Conservation (phyloP, 2,888 invertebrate species). For the Myopa tessellatipennis region DNA sequence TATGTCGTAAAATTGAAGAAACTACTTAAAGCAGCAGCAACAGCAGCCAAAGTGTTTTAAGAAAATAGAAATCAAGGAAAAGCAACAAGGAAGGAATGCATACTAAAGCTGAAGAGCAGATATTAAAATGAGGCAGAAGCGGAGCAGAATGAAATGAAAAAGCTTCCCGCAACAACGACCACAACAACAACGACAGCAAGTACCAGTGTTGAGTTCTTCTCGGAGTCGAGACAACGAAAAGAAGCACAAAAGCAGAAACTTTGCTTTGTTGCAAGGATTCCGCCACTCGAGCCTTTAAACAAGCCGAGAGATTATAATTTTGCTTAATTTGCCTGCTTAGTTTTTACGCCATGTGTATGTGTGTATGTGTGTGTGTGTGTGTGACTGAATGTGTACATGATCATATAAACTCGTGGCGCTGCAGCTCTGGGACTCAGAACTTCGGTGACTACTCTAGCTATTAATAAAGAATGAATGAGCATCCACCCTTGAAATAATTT, state of each 20-base stretch:
- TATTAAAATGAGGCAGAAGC: neutral
- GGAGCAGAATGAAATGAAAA: neutral
- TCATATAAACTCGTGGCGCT: neutral
- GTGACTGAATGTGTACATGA: neutral
- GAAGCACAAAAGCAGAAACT: constrained; percentile 9
- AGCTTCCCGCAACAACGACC: neutral
- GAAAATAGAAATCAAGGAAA: constrained; percentile 46
- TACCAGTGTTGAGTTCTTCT: constrained; percentile 1
- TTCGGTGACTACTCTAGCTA: neutral
- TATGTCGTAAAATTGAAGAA: constrained; percentile 40
- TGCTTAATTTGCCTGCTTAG: constrained; percentile 32
- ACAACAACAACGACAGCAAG: constrained; percentile 4
- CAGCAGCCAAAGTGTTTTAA: constrained; percentile 27
- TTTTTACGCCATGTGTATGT: constrained; percentile 19
- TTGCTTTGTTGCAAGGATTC: neutral
- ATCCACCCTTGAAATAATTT: neutral
- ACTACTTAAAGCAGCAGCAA: constrained; percentile 34
- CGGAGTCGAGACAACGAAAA: neutral
- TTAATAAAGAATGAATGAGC: neutral
- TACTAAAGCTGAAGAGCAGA: neutral
- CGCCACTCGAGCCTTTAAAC: constrained; percentile 15
- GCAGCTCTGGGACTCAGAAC: neutral
- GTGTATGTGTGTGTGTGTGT: neutral
- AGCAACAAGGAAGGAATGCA: neutral
- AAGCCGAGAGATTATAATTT: constrained; percentile 28